phyloP scores from a whole-genome alignment of 2,797 vertebrate genomes.

The Anableps anableps region DNA sequence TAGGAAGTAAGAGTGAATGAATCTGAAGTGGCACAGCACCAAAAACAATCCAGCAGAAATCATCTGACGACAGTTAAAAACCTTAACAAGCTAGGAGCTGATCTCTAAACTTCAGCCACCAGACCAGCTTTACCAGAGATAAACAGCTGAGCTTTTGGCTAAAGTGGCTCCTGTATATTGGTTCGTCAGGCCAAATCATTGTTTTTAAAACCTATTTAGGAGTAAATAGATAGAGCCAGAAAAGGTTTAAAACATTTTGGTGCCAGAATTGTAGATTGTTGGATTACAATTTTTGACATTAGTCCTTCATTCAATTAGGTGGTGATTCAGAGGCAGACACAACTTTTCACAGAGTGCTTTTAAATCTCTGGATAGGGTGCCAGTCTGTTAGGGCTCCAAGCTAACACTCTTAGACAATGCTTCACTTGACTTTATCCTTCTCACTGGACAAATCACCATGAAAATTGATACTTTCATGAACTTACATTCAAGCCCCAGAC shows the following conservation, averaged over 20 bases:
- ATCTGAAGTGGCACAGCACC: conserved; percentile 66
- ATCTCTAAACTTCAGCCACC: conserved; percentile 56
- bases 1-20: conserved; percentile 55
- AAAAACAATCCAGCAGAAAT: conserved; percentile 68
- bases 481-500: neutral
- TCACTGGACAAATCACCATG: neutral
- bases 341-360: neutral
- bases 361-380: neutral
- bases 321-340: neutral
- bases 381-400: neutral
- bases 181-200: neutral
- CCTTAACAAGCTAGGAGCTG: conserved; percentile 43
- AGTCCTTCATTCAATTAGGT: neutral
- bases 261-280: neutral
- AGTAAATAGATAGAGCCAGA: neutral
- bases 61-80: conserved; percentile 69
- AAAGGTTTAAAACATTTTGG: neutral
- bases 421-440: neutral
- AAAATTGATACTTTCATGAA: neutral
- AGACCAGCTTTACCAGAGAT: conserved; percentile 25
- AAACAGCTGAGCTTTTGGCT: neutral
- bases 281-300: neutral
- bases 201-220: neutral
- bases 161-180: conserved; percentile 1
- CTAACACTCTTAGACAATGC: neutral